Percentiles rank a stretch among this genome's conserved stretches.
phyloP scores from a whole-genome alignment of 2,888 invertebrate genomes.

The Apamea crenata region DNA sequence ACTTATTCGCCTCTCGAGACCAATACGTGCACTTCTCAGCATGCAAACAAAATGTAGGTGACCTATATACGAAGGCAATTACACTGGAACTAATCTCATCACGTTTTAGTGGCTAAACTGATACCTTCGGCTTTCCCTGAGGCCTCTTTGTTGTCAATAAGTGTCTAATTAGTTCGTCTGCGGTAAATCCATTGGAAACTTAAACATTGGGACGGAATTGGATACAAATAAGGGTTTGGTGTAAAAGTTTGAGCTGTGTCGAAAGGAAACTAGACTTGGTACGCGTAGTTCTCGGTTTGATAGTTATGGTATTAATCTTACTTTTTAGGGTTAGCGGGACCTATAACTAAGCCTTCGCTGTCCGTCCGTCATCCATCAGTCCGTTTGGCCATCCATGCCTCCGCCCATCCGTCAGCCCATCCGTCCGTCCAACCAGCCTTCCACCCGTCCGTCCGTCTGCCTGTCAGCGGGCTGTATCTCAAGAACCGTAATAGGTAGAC shows the following conservation, averaged over 20 bases:
- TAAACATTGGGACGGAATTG: constrained; percentile 48
- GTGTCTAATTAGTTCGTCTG: constrained; percentile 57
- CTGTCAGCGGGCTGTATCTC: too few species aligned
- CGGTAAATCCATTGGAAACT: constrained; percentile 57
- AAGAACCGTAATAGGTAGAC: too few species aligned
- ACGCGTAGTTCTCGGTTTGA: background rate
- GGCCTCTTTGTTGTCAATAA: constrained; percentile 57
- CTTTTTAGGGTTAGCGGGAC: background rate
- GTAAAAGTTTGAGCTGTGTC: constrained; percentile 23
- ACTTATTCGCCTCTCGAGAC: constrained; percentile 34
- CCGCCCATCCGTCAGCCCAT: too few species aligned
- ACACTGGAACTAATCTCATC: constrained; percentile 60
- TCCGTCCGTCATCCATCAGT: too few species aligned
- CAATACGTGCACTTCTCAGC: constrained; percentile 47
- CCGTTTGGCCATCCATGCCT: too few species aligned
- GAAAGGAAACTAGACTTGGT: background rate
- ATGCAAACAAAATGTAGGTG: constrained; percentile 57
- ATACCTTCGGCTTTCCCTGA: constrained; percentile 40
- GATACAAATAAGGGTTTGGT: constrained; percentile 49
- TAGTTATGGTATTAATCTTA: background rate
- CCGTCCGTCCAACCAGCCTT: too few species aligned
- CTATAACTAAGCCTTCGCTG: too few species aligned
- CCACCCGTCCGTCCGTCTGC: too few species aligned
- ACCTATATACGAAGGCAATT: constrained; percentile 56
- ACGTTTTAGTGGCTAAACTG: constrained; percentile 51